Evolutionary conservation across 2,113 vertebrate species (phyloP).

Genomic region (Cephalopholis sonnerati): DNA sequence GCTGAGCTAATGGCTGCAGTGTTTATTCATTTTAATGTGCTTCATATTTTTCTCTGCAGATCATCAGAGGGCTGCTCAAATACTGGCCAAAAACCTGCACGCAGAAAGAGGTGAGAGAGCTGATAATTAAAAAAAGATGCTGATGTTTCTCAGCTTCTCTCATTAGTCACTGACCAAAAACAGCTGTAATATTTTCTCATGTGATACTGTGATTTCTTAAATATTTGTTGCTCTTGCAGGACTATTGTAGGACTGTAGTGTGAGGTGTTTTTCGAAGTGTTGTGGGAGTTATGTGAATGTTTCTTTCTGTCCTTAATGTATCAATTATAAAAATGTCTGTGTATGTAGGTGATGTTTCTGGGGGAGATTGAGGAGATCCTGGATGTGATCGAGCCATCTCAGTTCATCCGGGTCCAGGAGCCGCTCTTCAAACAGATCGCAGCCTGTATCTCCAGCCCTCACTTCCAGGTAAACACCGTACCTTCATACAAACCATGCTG

Average conservation of each 20-base stretch:
- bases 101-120: conserved; percentile 90
- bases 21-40: conserved; percentile 33
- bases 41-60: conserved; percentile 78
- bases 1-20: conserved; percentile 30
- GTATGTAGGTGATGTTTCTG: conserved; percentile 91
- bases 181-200: too few relatives aligned
- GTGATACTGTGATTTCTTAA: too few relatives aligned
- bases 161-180: too few relatives aligned
- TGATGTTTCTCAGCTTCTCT: too few relatives aligned
- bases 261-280: background rate
- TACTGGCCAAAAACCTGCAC: conserved; percentile 97
- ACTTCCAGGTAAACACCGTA: conserved; percentile 88
- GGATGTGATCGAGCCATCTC: conserved; percentile 93
- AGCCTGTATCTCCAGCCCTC: conserved; percentile 92
- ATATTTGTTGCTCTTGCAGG: too few relatives aligned
- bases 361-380: conserved; percentile 94
- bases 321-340: background rate
- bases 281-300: background rate
- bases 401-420: conserved; percentile 93
- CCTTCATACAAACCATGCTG: background rate
- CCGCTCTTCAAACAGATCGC: conserved; percentile 94
- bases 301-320: too few relatives aligned
- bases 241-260: too few relatives aligned
- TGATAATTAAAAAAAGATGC: background rate
- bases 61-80: conserved; percentile 93